Conservation (phyloP, 2,113 vertebrate genomes). For the Choloepus hoffmanni region DNA sequence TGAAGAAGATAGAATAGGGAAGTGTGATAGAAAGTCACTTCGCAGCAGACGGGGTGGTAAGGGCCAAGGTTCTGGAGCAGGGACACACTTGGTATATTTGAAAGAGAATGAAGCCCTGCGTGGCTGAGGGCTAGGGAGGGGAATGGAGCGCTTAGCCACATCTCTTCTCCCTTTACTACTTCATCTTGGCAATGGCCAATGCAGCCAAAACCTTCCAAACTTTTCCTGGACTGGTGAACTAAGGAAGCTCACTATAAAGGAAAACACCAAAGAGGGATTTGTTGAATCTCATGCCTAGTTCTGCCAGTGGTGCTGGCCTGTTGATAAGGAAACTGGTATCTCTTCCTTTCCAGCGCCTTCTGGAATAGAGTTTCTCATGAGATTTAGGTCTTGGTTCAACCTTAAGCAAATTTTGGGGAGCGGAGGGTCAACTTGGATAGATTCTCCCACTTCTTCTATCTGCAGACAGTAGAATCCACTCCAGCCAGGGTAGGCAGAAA, state of each 20-base stretch:
- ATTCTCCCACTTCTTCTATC: background rate
- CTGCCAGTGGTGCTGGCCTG: background rate
- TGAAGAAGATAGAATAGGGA: background rate
- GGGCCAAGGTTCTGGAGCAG: background rate
- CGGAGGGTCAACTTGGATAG: background rate
- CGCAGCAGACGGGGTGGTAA: background rate
- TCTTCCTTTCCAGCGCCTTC: background rate
- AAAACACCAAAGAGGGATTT: background rate
- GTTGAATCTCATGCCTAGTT: background rate
- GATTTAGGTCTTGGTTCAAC: background rate
- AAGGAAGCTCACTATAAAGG: background rate
- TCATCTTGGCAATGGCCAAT: background rate
- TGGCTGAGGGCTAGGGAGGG: background rate
- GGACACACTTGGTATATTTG: background rate
- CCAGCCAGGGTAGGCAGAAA: background rate
- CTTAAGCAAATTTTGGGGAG: background rate
- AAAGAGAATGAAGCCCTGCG: background rate
- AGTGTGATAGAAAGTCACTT: background rate
- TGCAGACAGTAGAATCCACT: background rate
- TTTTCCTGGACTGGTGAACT: background rate
- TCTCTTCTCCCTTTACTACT: background rate
- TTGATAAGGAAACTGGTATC: background rate
- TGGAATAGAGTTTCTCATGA: background rate
- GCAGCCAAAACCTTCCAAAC: background rate
- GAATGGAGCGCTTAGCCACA: rapidly evolving